These are phyloP conservation scores for Eupithecia pulchellata DNA, from an alignment of 2,888 invertebrate species.

Conservation along the genomic window DNA sequence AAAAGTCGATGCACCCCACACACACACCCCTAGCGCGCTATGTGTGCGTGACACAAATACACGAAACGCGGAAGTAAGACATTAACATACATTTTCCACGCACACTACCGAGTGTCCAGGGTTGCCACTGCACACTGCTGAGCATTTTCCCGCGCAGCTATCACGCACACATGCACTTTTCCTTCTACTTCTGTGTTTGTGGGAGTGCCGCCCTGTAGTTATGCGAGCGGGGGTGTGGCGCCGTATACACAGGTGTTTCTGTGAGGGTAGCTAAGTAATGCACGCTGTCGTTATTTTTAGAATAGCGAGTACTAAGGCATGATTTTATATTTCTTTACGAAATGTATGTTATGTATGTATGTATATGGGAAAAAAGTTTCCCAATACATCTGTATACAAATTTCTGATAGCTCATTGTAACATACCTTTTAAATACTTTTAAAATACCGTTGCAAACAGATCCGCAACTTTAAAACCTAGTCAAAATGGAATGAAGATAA, in stretches of 20 bases:
- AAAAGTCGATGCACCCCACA: constrained; percentile 81
- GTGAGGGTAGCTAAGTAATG: constrained; percentile 47
- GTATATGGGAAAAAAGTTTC: too few relatives aligned
- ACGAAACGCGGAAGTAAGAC: constrained; percentile 76
- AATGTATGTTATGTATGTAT: not conserved
- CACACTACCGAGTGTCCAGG: constrained; percentile 56
- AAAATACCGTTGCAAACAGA: not conserved
- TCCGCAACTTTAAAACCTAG: not conserved
- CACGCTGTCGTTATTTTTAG: constrained; percentile 51
- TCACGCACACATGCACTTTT: constrained; percentile 45
- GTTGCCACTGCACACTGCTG: constrained; percentile 48
- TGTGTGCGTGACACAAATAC: constrained; percentile 76
- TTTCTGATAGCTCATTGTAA: too few relatives aligned
- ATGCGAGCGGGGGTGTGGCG: constrained; percentile 75
- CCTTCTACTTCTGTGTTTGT: constrained; percentile 56
- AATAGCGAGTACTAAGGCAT: constrained; percentile 12
- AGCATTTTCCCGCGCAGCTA: constrained; percentile 19
- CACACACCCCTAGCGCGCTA: constrained; percentile 52
- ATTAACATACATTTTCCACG: constrained; percentile 78
- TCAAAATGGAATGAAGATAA: not conserved
- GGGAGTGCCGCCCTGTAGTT: constrained; percentile 74
- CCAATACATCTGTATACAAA: too few relatives aligned
- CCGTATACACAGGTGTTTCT: constrained; percentile 54
- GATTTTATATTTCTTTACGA: not conserved
- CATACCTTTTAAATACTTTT: not conserved